Evolutionary conservation across 2,888 invertebrate species (phyloP), one percentile per base, ranked within the genome.

Genomic region (Zaprionus lineosus): DNA sequence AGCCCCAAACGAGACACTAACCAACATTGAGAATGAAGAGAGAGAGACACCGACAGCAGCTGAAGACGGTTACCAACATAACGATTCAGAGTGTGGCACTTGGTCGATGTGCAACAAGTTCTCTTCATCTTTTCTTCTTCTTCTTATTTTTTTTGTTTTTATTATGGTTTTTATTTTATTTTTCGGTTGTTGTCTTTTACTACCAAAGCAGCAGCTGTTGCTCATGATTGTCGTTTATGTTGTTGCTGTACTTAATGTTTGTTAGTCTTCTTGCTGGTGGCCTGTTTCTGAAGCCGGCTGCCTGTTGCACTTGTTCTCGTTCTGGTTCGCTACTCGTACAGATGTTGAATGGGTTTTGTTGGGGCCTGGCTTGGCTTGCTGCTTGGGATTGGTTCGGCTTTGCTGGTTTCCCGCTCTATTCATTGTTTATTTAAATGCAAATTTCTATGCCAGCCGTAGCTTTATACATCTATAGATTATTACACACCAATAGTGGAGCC

Each of bases 21-120:
- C 24, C 24, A 24, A 24, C 4, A 24, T 4, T n/a, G n/a, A 24
- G 2, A 24, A 6, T n/a, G n/a, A 24, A 3, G n/a, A 18, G 18
- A 19, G 3, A 16, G 16, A 11, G 19, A 37, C 9, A 8, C 9
- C 8, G 14, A 8, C 18, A 16, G 36, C 34, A 55, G 46, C 36
- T 16, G 16, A 37, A 50, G 46, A 18, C 21, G 31, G 18, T 37
- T 26, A 1, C 2, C 7, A n/a, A 28, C 9, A 36, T 43, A 11
- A 24, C 43, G 15, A 29, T 43, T 9, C 47, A 46, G 55, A 63
- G 60, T 74, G 53, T 56, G 70, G 66, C 62, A 66, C 59, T 62
- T 69, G 61, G 64, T 59, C 74, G 58, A 50, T 21, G n/a, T 60
- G 64, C 75, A 74, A 64, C 67, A 55, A 74, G 74, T 77, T 76